Conservation (phyloP, 2,888 invertebrate species). For the Protophormia terraenovae region DNA sequence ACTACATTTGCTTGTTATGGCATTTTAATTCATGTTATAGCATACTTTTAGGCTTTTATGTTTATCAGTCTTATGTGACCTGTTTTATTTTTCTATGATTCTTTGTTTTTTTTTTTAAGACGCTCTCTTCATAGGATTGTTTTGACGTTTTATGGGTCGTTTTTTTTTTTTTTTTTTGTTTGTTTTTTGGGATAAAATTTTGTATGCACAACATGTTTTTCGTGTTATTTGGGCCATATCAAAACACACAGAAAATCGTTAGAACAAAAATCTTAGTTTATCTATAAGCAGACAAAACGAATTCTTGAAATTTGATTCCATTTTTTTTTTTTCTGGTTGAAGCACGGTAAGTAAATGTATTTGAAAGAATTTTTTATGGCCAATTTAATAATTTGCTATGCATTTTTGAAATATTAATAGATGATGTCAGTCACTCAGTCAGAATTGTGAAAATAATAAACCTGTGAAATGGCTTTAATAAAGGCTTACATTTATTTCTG, state of each 20-base stretch:
- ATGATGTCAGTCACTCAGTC: background rate
- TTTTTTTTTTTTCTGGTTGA: background rate
- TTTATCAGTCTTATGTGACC: slow-evolving; percentile 58
- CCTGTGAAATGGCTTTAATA: background rate
- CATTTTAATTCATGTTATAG: slow-evolving; percentile 57
- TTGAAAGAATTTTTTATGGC: slow-evolving; percentile 57
- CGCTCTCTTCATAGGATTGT: slow-evolving; percentile 33
- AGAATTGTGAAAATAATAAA: slow-evolving; percentile 8
- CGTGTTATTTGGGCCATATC: slow-evolving; percentile 52
- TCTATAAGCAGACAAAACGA: slow-evolving; percentile 4
- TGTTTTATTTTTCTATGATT: slow-evolving; percentile 31
- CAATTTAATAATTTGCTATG: slow-evolving; percentile 62
- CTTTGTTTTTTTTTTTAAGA: background rate
- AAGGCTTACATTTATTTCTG: slow-evolving; percentile 7
- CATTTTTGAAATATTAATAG: slow-evolving; percentile 58
- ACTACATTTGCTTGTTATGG: slow-evolving; percentile 37
- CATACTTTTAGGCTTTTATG: slow-evolving; percentile 57
- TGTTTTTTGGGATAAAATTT: slow-evolving; percentile 38
- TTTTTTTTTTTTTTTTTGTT: background rate
- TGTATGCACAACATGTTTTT: slow-evolving; percentile 65
- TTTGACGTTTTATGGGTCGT: slow-evolving; percentile 28
- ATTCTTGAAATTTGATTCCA: slow-evolving; percentile 24
- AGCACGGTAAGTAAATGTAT: slow-evolving; percentile 36
- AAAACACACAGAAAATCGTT: slow-evolving; percentile 19
- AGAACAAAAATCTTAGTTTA: slow-evolving; percentile 47